Percentiles rank a stretch among this genome's conserved stretches.
Evolutionary conservation across 2,888 invertebrate species (phyloP).

Genomic region (Synergus gifuensis): DNA sequence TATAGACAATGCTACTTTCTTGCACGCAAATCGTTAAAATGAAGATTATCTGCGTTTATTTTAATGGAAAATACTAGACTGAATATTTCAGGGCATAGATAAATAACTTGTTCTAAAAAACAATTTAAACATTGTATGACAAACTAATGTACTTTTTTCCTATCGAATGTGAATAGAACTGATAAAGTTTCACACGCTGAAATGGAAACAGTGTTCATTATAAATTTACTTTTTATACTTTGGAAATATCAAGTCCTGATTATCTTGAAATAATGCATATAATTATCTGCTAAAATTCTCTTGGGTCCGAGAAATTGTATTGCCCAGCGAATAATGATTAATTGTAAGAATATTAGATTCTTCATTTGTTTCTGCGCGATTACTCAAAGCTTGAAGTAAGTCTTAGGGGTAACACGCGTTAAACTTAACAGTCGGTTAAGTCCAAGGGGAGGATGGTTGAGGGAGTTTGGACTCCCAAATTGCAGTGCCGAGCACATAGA

Average conservation of each 20-base stretch:
- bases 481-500: conserved; percentile 55
- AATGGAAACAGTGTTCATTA: no score
- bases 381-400: conserved; percentile 43
- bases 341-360: conserved; percentile 30
- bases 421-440: conserved; percentile 73
- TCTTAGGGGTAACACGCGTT: conserved; percentile 65
- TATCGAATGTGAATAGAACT: neutral
- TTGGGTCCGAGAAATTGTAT: no score
- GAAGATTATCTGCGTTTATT: neutral
- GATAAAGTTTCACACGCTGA: neutral
- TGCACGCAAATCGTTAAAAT: conserved; percentile 7
- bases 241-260: no score
- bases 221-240: no score
- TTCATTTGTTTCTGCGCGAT: neutral
- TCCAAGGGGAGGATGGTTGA: conserved; percentile 57
- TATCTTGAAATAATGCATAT: no score
- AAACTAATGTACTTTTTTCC: neutral
- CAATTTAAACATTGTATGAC: neutral
- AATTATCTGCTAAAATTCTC: no score
- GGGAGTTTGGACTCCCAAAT: conserved; percentile 60
- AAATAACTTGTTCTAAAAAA: neutral
- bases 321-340: no score
- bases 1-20: neutral
- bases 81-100: conserved; percentile 9
- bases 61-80: neutral